These are phyloP conservation scores for Leptopilina myrica DNA, from an alignment of 2,888 invertebrate genomes.

Conservation along the genomic window DNA sequence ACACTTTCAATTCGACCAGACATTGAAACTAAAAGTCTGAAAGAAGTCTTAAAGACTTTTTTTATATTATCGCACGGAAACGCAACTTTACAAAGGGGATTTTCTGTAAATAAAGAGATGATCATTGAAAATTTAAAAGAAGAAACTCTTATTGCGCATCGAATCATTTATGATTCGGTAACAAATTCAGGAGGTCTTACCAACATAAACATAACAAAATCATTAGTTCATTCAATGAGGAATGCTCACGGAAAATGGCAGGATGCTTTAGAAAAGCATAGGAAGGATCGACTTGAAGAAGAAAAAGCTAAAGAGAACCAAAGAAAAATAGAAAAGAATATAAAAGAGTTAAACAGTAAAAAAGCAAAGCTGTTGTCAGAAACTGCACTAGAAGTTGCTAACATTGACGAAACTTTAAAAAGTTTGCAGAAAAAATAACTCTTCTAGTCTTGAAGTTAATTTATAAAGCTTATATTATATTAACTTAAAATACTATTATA, in stretches of 20 bases:
- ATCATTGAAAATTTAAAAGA: constrained; percentile 55
- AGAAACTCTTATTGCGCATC: constrained; percentile 51
- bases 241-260: constrained; percentile 48
- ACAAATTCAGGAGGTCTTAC: constrained; percentile 48
- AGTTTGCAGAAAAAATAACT: neutral
- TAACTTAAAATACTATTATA: constrained; percentile 5
- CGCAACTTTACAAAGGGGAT: constrained; percentile 44
- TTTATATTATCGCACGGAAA: constrained; percentile 58
- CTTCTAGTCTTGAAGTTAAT: constrained; percentile 2
- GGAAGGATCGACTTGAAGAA: neutral
- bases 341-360: neutral
- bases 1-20: neutral
- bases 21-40: neutral
- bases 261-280: constrained; percentile 29
- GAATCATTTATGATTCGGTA: constrained; percentile 54
- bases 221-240: constrained; percentile 49
- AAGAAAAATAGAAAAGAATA: neutral
- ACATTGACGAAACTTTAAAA: constrained; percentile 1
- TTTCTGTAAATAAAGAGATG: constrained; percentile 52
- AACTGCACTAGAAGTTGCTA: neutral
- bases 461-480: constrained; percentile 38
- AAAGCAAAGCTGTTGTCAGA: neutral
- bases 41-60: constrained; percentile 49
- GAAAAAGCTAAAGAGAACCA: neutral
- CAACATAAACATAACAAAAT: constrained; percentile 50